Evolutionary conservation across 1,140 invertebrate genomes (phyloP), one percentile per base, ranked within the genome.

Genomic region (Zaprionus gabonicus): DNA sequence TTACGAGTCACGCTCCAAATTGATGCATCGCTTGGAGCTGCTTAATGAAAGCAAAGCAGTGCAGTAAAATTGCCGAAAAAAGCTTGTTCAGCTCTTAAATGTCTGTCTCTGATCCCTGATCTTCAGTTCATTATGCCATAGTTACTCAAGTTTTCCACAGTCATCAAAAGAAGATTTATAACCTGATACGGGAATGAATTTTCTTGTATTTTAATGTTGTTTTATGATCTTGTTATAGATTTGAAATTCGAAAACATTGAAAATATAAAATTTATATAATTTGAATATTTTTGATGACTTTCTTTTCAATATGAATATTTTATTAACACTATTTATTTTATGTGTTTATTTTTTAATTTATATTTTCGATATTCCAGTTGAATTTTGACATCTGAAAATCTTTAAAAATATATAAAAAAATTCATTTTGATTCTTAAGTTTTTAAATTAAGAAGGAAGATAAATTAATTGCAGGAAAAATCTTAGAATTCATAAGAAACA

Each of bases 1-100:
- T 79, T 76, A 76, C 28, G 73, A 66, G 66, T 38, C 56, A 53
- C 51, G 64, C 34, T 73, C 23, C 56, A 70, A 49, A 70, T 68
- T 69, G 4, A 46, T 64, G 58, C 58, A 15, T 51, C 41, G 13
- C 20, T 70, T 58, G 57, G 72, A 70, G 38, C 69, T 68, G 44
- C 49, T 49, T 69, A 62, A 69, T 62, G 38, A 62, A 68, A 62
- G 55, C 67, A 49, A 56, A 65, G 49, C 34, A 56, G 55, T 10
- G 20, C 34, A 20, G 20, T 59, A 27, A 59, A 59, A 59, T 38
- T 59, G 31, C 58, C 41, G 12, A 4, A 28, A 28, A 46, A 62
- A 62, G 59, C 25, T 60, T 60, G 44, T 6, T 2, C 0, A 53
- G 25, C 13, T 4, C 27, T 46, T 23, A 56, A 63, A 67, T 74